Conservation (phyloP, 2,797 vertebrate genomes). For the Etheostoma nigrum region DNA sequence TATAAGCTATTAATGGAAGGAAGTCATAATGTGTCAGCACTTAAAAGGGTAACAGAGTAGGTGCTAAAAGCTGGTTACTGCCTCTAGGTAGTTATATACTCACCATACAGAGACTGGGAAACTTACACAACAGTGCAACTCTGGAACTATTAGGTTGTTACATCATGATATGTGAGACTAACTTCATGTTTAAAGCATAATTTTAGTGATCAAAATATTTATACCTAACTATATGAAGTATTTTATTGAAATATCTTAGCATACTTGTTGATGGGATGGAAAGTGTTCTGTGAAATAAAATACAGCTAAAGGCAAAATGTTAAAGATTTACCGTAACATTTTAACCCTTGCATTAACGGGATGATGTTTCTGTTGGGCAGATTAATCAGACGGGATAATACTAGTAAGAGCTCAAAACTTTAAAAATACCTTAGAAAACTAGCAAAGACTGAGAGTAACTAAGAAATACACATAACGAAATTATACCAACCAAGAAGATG, state of each 20-base stretch:
- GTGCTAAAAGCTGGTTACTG: conserved; percentile 41
- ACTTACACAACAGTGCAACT: not conserved
- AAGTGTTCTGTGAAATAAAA: not conserved
- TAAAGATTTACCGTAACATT: not conserved
- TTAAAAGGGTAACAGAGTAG: conserved; percentile 53
- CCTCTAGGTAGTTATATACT: conserved; percentile 8
- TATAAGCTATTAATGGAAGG: conserved; percentile 28
- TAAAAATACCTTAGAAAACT: not conserved
- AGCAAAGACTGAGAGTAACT: not conserved
- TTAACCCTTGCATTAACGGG: not conserved
- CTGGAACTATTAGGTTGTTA: not conserved
- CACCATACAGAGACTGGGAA: conserved; percentile 3
- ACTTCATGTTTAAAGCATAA: not conserved
- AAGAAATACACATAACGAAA: not conserved
- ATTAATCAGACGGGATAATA: not conserved
- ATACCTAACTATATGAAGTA: not conserved
- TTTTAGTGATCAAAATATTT: not conserved
- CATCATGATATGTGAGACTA: not conserved
- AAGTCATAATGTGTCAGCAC: conserved; percentile 39
- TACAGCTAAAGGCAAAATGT: not conserved
- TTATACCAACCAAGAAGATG: not conserved
- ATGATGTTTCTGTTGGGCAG: not conserved
- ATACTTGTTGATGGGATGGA: not conserved
- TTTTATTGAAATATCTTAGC: not conserved
- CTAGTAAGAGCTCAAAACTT: not conserved